Percentiles rank a stretch among this genome's conserved stretches.
Conservation (phyloP, 2,888 invertebrate species). For the Sialis lutaria region DNA sequence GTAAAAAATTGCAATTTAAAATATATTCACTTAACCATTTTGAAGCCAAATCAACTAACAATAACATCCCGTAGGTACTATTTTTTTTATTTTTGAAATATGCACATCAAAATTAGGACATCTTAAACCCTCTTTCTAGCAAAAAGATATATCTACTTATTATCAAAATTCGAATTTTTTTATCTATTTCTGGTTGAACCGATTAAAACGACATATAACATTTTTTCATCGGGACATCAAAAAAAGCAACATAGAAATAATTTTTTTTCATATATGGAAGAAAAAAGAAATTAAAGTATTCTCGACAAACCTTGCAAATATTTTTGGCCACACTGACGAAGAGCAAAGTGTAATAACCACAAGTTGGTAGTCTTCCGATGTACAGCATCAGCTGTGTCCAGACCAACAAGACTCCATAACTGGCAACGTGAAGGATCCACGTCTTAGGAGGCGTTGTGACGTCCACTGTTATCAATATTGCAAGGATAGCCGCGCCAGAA, state of each 20-base stretch:
- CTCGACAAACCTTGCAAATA: constrained; percentile 25
- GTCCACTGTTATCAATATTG: too few relatives aligned
- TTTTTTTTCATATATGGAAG: too few relatives aligned
- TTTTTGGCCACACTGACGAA: constrained; percentile 34
- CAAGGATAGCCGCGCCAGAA: too few relatives aligned
- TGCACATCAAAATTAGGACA: background rate
- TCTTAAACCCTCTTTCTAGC: background rate
- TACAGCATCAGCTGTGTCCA: constrained; percentile 36
- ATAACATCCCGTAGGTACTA: background rate
- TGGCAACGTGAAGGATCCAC: constrained; percentile 25
- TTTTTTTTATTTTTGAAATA: background rate
- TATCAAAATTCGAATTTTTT: too few relatives aligned
- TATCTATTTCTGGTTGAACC: too few relatives aligned
- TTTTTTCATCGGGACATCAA: background rate
- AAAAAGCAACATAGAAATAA: too few relatives aligned
- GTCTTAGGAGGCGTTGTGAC: constrained; percentile 12
- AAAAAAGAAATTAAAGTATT: background rate
- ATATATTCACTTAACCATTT: background rate
- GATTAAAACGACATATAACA: too few relatives aligned
- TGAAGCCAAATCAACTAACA: too few relatives aligned
- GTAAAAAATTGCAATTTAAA: constrained; percentile 9
- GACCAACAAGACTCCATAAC: constrained; percentile 27
- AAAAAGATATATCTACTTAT: too few relatives aligned
- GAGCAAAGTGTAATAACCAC: constrained; percentile 36
- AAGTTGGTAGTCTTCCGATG: constrained; percentile 32